phyloP scores from a whole-genome alignment of 1,140 invertebrate species.

The Trichogramma pretiosum region DNA sequence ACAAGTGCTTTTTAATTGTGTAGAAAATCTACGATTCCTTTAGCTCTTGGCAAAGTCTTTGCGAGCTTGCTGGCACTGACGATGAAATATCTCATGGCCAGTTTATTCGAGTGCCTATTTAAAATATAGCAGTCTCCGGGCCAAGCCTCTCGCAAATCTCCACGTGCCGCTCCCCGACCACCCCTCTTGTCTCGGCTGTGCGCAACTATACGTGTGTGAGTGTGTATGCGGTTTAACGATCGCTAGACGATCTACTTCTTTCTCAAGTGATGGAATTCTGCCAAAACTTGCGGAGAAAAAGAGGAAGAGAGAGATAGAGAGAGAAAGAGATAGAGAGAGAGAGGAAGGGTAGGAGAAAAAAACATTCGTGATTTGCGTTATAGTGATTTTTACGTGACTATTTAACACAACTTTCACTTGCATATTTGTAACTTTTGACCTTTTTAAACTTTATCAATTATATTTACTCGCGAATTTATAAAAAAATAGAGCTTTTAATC shows the following conservation, averaged over 20 bases:
- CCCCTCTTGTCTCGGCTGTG: not conserved
- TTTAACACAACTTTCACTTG: no score
- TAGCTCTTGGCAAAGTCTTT: conserved; percentile 7
- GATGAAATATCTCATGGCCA: not conserved
- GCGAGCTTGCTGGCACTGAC: not conserved
- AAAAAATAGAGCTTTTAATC: no score
- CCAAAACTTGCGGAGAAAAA: conserved; percentile 3
- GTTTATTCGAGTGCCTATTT: conserved; percentile 10
- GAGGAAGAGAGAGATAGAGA: not conserved
- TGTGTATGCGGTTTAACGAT: not conserved
- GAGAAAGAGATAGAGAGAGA: no score
- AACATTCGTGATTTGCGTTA: no score
- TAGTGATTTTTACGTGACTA: no score
- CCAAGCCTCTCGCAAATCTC: conserved; percentile 1
- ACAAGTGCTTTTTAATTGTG: conserved; percentile 8
- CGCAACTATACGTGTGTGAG: no score
- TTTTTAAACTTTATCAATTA: no score
- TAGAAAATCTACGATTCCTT: conserved; percentile 1
- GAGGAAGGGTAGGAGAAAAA: no score
- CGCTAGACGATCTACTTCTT: not conserved
- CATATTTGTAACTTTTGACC: no score
- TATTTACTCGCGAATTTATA: no score
- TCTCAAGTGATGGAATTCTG: not conserved
- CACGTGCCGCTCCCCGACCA: not conserved
- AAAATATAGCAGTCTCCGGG: conserved; percentile 10